These are phyloP conservation scores for Pycnonotus jocosus DNA, from an alignment of 2,113 vertebrate species.

Conservation along the genomic window DNA sequence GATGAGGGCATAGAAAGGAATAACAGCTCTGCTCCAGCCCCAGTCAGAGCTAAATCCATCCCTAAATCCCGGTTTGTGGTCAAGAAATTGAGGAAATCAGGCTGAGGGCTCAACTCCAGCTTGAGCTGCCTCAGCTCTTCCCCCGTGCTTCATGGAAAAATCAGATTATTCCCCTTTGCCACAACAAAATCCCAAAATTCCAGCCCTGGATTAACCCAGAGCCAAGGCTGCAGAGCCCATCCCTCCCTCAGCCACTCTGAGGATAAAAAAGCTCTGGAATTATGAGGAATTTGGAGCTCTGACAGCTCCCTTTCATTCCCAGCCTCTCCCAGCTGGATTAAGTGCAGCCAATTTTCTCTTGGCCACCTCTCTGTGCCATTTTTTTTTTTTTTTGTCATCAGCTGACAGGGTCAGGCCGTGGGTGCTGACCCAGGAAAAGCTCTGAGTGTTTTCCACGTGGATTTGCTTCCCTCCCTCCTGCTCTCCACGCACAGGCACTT, in stretches of 20 bases:
- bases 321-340: background rate
- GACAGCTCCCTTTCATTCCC: background rate
- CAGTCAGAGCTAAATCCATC: background rate
- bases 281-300: background rate
- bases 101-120: background rate
- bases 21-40: background rate
- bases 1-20: background rate
- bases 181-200: background rate
- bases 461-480: background rate
- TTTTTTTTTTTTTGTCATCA: background rate
- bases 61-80: background rate
- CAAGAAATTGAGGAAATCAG: background rate
- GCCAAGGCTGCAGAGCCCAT: background rate
- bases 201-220: background rate
- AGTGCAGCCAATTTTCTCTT: background rate
- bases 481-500: background rate
- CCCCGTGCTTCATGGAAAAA: background rate
- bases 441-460: accelerated
- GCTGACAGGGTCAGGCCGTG: background rate
- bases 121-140: background rate
- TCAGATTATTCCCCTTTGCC: background rate
- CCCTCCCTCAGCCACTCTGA: background rate
- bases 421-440: background rate
- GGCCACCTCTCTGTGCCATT: background rate
- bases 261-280: background rate